phyloP scores from a whole-genome alignment of 2,797 vertebrate species.

The Pantherophis alleghaniensis region DNA sequence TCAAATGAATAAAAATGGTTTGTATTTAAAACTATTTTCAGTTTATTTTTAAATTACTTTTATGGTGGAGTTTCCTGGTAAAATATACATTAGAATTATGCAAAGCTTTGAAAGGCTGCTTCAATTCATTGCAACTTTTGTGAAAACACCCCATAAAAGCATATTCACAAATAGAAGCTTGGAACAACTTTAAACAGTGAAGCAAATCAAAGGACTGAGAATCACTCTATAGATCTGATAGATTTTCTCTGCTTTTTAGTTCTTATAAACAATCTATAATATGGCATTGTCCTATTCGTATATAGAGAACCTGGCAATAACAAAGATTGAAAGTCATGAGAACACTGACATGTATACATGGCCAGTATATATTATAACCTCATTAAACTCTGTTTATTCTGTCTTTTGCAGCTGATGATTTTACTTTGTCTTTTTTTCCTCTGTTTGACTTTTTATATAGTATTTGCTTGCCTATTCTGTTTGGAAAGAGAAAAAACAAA shows the following conservation, averaged over 20 bases:
- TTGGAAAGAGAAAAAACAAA: neutral
- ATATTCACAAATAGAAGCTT: neutral
- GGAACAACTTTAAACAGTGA: neutral
- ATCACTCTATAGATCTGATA: neutral
- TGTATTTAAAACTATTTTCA: neutral
- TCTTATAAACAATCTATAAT: neutral
- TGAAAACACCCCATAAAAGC: neutral
- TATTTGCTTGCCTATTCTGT: neutral
- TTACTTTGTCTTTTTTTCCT: neutral
- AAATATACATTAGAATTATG: neutral
- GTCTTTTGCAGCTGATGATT: neutral
- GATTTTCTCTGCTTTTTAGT: neutral
- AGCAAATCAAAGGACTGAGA: neutral
- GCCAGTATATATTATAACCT: neutral
- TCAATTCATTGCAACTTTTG: neutral
- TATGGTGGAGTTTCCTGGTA: neutral
- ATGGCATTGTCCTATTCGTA: neutral
- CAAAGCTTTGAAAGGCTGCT: neutral
- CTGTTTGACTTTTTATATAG: neutral
- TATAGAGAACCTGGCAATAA: neutral
- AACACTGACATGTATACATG: neutral
- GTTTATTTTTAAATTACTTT: neutral
- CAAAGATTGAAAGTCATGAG: neutral
- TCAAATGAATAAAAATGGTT: neutral
- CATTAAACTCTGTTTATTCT: neutral